Conservation (phyloP, 30 jellyfish, hydroid and myxozoan genomes). For the Turritopsis dohrnii region DNA sequence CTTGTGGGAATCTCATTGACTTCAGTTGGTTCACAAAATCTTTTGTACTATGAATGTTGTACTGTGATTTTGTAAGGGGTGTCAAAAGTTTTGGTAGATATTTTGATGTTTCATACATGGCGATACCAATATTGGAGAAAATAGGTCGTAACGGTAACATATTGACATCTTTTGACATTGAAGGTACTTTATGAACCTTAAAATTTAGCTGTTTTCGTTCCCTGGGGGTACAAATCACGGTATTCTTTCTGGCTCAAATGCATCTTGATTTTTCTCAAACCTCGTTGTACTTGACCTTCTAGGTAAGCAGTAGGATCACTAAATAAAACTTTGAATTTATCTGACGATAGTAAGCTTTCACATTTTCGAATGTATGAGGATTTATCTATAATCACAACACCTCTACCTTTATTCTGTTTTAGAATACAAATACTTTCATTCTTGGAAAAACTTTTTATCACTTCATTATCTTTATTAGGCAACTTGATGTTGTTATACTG, state of each 20-base stretch:
- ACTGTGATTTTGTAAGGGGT: constrained; percentile 11
- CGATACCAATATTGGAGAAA: constrained; percentile 11
- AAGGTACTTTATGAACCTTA: too few species aligned
- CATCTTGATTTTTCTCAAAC: too few species aligned
- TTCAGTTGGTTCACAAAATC: not conserved
- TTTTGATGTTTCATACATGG: constrained; percentile 8
- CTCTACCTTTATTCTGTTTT: too few species aligned
- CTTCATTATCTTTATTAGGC: too few species aligned
- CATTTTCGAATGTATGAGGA: too few species aligned
- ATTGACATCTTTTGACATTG: too few species aligned
- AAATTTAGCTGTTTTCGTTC: not conserved
- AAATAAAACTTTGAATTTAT: too few species aligned
- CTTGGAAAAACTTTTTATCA: too few species aligned
- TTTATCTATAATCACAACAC: too few species aligned
- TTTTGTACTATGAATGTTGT: not conserved
- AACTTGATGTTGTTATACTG: not conserved
- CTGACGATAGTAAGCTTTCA: constrained; percentile 7
- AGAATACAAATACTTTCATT: too few species aligned
- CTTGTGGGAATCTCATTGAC: constrained; percentile 1
- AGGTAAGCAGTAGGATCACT: too few species aligned
- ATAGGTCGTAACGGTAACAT: not conserved
- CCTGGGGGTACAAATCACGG: not conserved
- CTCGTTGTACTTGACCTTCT: too few species aligned
- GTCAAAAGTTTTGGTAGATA: constrained; percentile 1
- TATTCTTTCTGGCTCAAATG: constrained; percentile 2